These are phyloP conservation scores for Sterna hirundo DNA, from an alignment of 2,113 vertebrate species.

Conservation along the genomic window DNA sequence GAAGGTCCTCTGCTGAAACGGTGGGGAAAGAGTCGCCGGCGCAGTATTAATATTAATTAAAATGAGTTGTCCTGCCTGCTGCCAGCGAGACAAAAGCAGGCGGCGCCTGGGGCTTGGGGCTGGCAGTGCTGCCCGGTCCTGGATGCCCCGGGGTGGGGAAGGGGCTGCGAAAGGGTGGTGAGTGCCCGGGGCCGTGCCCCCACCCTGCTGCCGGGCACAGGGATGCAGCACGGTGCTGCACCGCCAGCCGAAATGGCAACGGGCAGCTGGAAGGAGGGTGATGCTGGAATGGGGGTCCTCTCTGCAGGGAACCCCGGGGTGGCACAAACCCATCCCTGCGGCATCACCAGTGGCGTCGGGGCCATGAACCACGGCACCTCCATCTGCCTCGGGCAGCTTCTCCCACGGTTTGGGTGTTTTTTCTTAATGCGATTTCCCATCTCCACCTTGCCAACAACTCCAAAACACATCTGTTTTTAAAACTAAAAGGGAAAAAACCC, in stretches of 20 bases:
- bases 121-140: background rate
- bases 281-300: background rate
- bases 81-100: constrained; percentile 44
- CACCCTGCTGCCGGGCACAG: fast-evolving
- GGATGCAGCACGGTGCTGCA: fast-evolving
- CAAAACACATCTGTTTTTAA: background rate
- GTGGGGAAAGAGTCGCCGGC: background rate
- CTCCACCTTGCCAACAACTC: background rate
- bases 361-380: fast-evolving
- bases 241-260: fast-evolving
- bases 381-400: background rate
- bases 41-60: constrained; percentile 22
- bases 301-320: background rate
- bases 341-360: fast-evolving
- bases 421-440: background rate
- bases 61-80: background rate
- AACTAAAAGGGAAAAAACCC: background rate
- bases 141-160: background rate
- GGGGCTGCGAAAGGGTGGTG: fast-evolving
- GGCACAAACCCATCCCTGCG: background rate
- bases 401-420: fast-evolving
- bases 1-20: background rate
- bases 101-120: background rate
- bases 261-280: background rate
- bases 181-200: background rate